A percentile compares a stretch with the other conserved stretches of the same genome.
Evolutionary conservation across 2,797 vertebrate genomes (phyloP).

Genomic region (Centroberyx gerrardi): DNA sequence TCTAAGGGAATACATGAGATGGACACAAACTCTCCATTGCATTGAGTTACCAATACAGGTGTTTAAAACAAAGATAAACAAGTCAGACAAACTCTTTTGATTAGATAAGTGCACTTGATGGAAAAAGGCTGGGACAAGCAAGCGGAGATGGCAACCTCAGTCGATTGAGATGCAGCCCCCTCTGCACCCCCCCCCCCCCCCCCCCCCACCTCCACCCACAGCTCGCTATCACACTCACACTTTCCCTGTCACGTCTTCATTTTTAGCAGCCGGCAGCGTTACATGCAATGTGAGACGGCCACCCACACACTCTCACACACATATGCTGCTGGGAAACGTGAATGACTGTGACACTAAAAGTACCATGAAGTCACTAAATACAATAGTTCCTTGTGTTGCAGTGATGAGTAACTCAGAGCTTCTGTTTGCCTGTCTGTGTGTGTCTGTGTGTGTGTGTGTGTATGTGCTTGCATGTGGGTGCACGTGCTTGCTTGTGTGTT

Average conservation of each 20-base stretch:
- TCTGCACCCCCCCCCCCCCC: background rate
- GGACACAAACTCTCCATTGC: too few relatives aligned
- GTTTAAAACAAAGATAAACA: background rate
- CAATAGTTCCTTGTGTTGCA: constrained; percentile 71
- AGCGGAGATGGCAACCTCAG: constrained; percentile 18
- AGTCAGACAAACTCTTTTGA: constrained; percentile 1
- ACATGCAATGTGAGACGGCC: constrained; percentile 76
- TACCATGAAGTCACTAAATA: constrained; percentile 58
- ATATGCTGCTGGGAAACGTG: constrained; percentile 74
- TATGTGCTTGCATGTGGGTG: background rate
- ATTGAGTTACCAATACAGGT: too few relatives aligned
- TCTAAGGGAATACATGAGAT: background rate
- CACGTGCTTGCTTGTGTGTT: constrained; percentile 15
- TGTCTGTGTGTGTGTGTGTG: background rate
- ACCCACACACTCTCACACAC: constrained; percentile 57
- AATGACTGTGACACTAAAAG: constrained; percentile 74
- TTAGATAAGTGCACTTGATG: background rate
- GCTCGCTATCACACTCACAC: constrained; percentile 75
- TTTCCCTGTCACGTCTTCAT: constrained; percentile 81
- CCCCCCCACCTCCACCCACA: background rate
- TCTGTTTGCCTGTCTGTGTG: constrained; percentile 13
- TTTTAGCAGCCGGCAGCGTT: constrained; percentile 77
- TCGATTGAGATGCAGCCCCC: constrained; percentile 38
- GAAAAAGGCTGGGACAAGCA: constrained; percentile 13
- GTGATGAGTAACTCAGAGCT: constrained; percentile 58